Evolutionary conservation across 2,888 invertebrate species (phyloP), one percentile per base, ranked within the genome.

Genomic region (Cosmia pyralina): DNA sequence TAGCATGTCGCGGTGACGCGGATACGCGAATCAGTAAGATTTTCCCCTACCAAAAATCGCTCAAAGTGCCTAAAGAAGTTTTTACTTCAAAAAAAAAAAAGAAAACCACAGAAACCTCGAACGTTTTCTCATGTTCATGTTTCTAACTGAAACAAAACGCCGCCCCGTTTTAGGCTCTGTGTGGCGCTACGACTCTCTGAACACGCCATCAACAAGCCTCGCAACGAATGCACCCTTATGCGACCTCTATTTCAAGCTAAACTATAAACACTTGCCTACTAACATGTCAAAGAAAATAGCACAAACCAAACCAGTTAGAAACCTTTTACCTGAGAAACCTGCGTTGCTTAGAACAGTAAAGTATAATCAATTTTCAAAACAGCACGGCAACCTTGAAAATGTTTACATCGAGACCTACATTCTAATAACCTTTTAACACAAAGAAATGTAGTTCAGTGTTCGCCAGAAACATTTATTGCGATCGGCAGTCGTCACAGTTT

Each of bases 381-480:
- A 86, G 74, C 85, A 85, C 82, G 69, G 75, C 81, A 90, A 92
- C 95, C 95, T 95, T 95, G 95, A 85, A 83, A 85, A 86, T 87
- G 86, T 88, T 91, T 89, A 88, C 88, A 90, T 87, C 87, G 87
- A 91, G 93, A 91, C 92, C 93, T 90, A 94, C 93, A 93, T 95
- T 94, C 94, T 90, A 92, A 92, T 95, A 93, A 95, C 95, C 95
- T 96, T 95, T 94, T 90, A 90, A 90, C 90, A 89, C 89, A 92
- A 91, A 90, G 90, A 93, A 93, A 92, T 92, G 91, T 92, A 88
- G 92, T 92, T 90, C 90, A 89, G 88, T 87, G 88, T 88, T 90
- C 88, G 85, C 83, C 84, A 86, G 88, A 92, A 91, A 92, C 90
- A 92, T 92, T 93, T 92, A 88, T 88, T 86, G 89, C 89, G 89